These are phyloP conservation scores for Anabacerthia variegaticeps DNA, from an alignment of 2,797 vertebrate genomes.

Conservation along the genomic window DNA sequence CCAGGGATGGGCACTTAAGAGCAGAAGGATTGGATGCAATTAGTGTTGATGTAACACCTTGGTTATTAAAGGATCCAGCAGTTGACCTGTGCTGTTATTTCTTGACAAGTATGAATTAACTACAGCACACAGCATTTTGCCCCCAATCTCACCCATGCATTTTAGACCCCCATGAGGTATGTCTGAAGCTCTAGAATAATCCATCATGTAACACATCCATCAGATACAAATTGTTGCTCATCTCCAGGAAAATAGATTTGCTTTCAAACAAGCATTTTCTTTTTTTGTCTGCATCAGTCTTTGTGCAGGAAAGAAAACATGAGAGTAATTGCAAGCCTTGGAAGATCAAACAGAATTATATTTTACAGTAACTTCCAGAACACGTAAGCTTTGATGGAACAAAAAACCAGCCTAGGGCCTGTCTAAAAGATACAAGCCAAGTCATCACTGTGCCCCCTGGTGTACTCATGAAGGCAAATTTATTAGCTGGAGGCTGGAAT, in stretches of 20 bases:
- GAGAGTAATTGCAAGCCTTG: neutral
- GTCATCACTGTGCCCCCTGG: neutral
- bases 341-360: neutral
- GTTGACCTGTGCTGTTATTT: neutral
- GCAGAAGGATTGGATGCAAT: neutral
- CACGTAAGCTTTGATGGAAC: neutral
- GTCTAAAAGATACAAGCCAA: neutral
- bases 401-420: neutral
- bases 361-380: neutral
- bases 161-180: neutral
- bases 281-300: neutral
- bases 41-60: neutral
- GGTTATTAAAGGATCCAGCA: neutral
- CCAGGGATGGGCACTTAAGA: neutral
- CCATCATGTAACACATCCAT: neutral
- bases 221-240: neutral
- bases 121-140: neutral
- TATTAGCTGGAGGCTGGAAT: neutral
- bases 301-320: neutral
- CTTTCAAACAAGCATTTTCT: neutral
- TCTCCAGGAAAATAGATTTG: neutral
- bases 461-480: neutral
- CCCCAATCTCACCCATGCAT: neutral
- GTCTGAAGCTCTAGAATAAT: neutral
- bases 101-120: neutral